Conservation (phyloP, 1,140 invertebrate species). For the Leptopilina clavipes region DNA sequence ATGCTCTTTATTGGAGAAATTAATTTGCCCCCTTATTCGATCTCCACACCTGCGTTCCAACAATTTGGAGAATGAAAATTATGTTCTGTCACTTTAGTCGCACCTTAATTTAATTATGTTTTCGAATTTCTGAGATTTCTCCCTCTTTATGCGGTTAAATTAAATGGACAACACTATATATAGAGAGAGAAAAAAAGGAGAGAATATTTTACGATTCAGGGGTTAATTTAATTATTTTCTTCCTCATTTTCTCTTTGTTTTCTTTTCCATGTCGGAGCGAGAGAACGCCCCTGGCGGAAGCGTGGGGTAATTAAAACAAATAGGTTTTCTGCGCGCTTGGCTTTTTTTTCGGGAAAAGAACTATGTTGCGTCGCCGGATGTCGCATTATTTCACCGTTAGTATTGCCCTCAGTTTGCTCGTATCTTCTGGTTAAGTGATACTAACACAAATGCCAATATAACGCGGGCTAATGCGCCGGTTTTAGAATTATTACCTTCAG, state of each 20-base stretch:
- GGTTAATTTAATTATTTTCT: background rate
- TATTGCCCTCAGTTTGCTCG: constrained; percentile 45
- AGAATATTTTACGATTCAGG: background rate
- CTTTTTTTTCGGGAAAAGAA: background rate
- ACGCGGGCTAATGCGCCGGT: constrained; percentile 46
- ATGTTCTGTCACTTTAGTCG: no score
- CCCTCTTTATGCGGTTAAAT: no score
- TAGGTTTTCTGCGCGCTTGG: background rate
- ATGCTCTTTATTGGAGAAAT: constrained; percentile 36
- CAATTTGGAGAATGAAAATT: no score
- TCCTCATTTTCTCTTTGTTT: background rate
- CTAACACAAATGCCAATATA: constrained; percentile 45
- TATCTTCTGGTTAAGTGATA: constrained; percentile 57
- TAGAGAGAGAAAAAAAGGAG: background rate
- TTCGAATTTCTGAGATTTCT: no score
- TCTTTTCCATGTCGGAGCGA: no score
- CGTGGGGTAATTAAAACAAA: constrained; percentile 6
- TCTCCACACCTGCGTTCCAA: constrained; percentile 28
- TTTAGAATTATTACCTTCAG: constrained; percentile 55
- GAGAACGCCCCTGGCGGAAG: background rate
- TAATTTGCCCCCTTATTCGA: constrained; percentile 5
- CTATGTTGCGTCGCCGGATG: constrained; percentile 39
- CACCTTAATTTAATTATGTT: no score
- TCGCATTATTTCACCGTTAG: constrained; percentile 61
- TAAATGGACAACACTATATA: no score